These are phyloP conservation scores for Apteryx mantelli DNA, from an alignment of 2,113 vertebrate genomes.

Conservation along the genomic window DNA sequence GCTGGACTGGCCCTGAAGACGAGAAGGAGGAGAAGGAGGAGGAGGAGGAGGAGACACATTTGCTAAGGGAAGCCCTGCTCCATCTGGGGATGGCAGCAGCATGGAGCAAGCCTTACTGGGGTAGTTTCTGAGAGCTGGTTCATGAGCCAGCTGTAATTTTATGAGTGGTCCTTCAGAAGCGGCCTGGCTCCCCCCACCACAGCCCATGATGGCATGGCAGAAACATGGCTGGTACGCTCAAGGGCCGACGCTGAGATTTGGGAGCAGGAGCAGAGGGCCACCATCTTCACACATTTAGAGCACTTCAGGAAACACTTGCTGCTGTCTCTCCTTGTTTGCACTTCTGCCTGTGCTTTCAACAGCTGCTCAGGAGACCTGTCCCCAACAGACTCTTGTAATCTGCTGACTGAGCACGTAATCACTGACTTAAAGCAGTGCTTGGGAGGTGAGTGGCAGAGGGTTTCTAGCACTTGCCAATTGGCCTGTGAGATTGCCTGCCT, in stretches of 20 bases:
- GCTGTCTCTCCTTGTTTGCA: background rate
- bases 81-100: background rate
- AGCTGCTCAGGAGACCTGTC: fast-evolving
- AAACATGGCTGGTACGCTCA: background rate
- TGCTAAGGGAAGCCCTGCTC: background rate
- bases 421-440: background rate
- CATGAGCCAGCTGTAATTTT: background rate
- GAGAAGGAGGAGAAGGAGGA: background rate
- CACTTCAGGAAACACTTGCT: background rate
- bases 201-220: background rate
- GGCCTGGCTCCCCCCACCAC: background rate
- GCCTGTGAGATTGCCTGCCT: background rate
- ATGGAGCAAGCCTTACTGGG: background rate
- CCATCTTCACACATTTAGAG: background rate
- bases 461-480: background rate
- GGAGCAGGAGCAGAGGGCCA: background rate
- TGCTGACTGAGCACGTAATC: slow-evolving; percentile 7
- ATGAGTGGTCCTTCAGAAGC: too few species aligned
- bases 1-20: background rate
- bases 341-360: background rate
- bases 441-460: background rate
- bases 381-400: background rate
- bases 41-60: fast-evolving
- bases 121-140: background rate
- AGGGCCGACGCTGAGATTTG: background rate